Conservation (phyloP, 2,888 invertebrate genomes). For the Volucella zonaria region DNA sequence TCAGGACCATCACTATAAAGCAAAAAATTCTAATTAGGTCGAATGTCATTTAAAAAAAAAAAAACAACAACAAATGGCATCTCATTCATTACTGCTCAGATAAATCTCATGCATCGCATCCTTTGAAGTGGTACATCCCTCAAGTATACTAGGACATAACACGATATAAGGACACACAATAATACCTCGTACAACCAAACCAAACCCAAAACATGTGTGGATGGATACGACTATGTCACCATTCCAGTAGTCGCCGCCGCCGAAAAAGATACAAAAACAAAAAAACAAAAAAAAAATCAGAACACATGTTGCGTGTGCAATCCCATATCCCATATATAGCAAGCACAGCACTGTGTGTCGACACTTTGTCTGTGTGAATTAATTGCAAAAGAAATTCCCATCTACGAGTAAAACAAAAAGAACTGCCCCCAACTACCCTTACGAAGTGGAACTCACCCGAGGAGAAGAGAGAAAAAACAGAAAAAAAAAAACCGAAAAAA, state of each 20-base stretch:
- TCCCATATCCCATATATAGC: background rate
- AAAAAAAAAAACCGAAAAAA: background rate
- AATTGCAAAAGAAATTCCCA: slow-evolving; percentile 53
- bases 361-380: slow-evolving; percentile 59
- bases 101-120: slow-evolving; percentile 68
- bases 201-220: slow-evolving; percentile 43
- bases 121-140: slow-evolving; percentile 62
- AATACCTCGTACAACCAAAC: background rate
- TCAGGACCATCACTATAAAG: background rate
- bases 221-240: slow-evolving; percentile 19
- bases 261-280: slow-evolving; percentile 1
- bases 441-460: no score
- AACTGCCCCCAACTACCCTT: background rate
- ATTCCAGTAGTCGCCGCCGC: slow-evolving; percentile 14
- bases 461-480: no score
- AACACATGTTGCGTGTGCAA: slow-evolving; percentile 68
- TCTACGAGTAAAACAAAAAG: background rate
- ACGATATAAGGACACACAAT: background rate
- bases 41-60: slow-evolving; percentile 53
- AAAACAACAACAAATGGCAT: slow-evolving; percentile 57
- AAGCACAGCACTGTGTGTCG: slow-evolving; percentile 26
- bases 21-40: slow-evolving; percentile 65
- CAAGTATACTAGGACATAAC: slow-evolving; percentile 37
- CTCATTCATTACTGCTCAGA: slow-evolving; percentile 63
- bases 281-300: background rate